Evolutionary conservation across 1,140 invertebrate genomes (phyloP), one percentile per base, ranked within the genome.

Genomic region (Orchesella cincta): DNA sequence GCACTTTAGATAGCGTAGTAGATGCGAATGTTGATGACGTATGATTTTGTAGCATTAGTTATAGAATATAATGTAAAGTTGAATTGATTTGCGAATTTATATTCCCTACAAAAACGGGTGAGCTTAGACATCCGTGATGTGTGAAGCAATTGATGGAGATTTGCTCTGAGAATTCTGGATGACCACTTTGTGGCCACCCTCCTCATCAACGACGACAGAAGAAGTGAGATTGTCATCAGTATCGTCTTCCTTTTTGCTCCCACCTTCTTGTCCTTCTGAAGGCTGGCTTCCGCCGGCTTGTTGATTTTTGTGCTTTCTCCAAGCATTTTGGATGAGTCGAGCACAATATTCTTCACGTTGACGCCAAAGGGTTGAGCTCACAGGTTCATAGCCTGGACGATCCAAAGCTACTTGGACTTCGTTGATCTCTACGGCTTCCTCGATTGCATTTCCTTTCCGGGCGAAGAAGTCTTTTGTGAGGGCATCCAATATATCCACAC

Each of bases 331-430:
- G 82, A 98, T 97, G 26, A 97, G 90, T 76, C 93, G 89, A 76
- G 95, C 95, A 86, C 94, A 97, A 86, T 96, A 97, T 84, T 97
- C 94, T 85, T 98, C 95, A 33, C 96, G 90, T 86, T 98, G 96
- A 64, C 96, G 88, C 62, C 62, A 67, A 1, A 98, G 87, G 16
- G 95, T 98, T n/a, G 94, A 95, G 79, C 93, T 95, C 62, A 98
- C 93, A 18, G 93, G 93, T 85, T 96, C 93, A 86, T 98, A 98
- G 78, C 94, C 93, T 29, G 90, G 89, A 83, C 94, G 92, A 83
- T 93, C 94, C 16, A 93, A 92, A 77, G 89, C 86, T 64, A 93
- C 83, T 75, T 83, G 84, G 18, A 87, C 93, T 84, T 94, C 93
- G 74, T 88, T 90, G 76, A 95, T 85, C 84, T 95, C 93, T 23